Percentiles rank a stretch among this genome's conserved stretches.
These are phyloP conservation scores for Sphyrna mokarran DNA, from an alignment of 2,113 vertebrate genomes.

Conservation along the genomic window DNA sequence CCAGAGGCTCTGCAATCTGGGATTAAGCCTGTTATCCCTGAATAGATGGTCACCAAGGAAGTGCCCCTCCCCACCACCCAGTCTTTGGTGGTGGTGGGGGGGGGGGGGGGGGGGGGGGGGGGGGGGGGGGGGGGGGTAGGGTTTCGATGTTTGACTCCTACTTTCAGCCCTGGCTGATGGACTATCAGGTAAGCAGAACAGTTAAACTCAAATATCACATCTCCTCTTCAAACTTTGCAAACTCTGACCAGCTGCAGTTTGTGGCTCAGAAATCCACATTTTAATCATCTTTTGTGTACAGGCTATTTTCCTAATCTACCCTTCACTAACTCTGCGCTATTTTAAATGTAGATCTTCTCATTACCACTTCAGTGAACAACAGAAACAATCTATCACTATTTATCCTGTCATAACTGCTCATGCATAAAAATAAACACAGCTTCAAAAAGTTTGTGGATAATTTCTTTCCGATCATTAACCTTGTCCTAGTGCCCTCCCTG, in stretches of 20 bases:
- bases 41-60: too few relatives aligned
- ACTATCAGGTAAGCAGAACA: neutral
- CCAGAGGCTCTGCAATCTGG: too few relatives aligned
- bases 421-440: neutral
- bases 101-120: too few relatives aligned
- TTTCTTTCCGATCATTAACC: neutral
- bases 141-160: neutral
- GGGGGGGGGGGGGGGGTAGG: too few relatives aligned
- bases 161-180: neutral
- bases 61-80: too few relatives aligned
- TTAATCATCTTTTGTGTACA: neutral
- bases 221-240: neutral
- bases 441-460: neutral
- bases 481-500: neutral
- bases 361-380: neutral
- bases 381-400: conserved; percentile 1
- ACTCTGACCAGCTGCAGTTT: neutral
- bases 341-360: neutral
- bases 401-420: neutral
- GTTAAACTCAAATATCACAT: neutral
- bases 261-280: neutral
- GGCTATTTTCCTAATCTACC: neutral
- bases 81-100: too few relatives aligned
- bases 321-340: neutral
- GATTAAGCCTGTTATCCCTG: too few relatives aligned